Conservation (phyloP, 2,888 invertebrate genomes). For the Megalurothrips usitatus region DNA sequence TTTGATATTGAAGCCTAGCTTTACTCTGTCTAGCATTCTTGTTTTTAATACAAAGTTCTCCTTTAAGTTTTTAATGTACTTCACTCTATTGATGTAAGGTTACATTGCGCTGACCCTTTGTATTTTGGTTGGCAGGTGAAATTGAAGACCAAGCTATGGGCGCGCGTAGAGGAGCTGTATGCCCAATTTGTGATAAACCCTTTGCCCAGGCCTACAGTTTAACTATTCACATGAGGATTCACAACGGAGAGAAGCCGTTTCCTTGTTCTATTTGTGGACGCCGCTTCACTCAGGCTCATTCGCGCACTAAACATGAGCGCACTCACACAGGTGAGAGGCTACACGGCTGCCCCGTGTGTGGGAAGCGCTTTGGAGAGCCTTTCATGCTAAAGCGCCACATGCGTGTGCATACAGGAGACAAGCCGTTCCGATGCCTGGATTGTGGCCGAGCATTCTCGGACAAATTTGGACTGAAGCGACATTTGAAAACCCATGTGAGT, state of each 20-base stretch:
- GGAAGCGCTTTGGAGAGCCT: slow-evolving; percentile 34
- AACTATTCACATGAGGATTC: slow-evolving; percentile 36
- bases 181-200: slow-evolving; percentile 35
- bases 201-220: slow-evolving; percentile 34
- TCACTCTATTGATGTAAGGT: neutral
- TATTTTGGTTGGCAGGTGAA: neutral
- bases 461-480: slow-evolving; percentile 11
- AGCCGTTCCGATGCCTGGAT: slow-evolving; percentile 18
- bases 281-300: slow-evolving; percentile 13
- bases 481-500: slow-evolving; percentile 20
- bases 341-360: slow-evolving; percentile 35
- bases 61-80: neutral
- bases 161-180: slow-evolving; percentile 29
- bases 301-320: slow-evolving; percentile 17
- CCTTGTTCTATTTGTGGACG: slow-evolving; percentile 5
- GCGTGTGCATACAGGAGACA: slow-evolving; percentile 21
- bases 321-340: slow-evolving; percentile 32
- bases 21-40: neutral
- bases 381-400: slow-evolving; percentile 24
- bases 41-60: neutral
- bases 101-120: neutral
- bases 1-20: neutral
- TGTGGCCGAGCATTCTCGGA: neutral
- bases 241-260: slow-evolving; percentile 27
- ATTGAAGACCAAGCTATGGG: neutral